Base-by-base conservation (phyloP, 2,888 invertebrate genomes). In the Lochmaea capreae region DNA sequence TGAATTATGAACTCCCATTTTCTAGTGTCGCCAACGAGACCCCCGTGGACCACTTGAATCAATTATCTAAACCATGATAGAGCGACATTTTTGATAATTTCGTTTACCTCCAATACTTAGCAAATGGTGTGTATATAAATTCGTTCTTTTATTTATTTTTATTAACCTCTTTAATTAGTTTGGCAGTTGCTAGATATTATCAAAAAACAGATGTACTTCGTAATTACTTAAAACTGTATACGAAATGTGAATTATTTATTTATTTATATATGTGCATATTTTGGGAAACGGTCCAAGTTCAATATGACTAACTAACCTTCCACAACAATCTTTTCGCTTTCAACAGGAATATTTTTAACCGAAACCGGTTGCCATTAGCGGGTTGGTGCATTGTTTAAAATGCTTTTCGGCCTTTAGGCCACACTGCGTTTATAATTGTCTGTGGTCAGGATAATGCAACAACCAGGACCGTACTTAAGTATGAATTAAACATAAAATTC, bases 361-460 rank as follows among this genome's bases (percentile, higher is more conserved):
- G 39, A 71, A 71, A 63, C 18, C 22, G 61, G 26, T 61, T 10
- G 12, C 43, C 43, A 39, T 39, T 39, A 39, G 8, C 33, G n/a
- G 43, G 43, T 18, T 43, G 18, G 18, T 65, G 42, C 71, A 71
- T 71, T 71, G 71, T 71, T 71, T 62, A 71, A 71, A 71, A 71
- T 57, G 65, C 58, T 43, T 65, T 71, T 71, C 58, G 71, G 71
- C 71, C 71, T 71, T 65, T 65, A 71, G 71, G 71, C 71, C 71
- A 71, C 65, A 65, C 46, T 58, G 71, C 71, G 46, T 71, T 58
- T 57, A 33, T 71, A 71, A 65, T 71, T 71, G 71, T 65, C 71
- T 71, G 71, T 71, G 71, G 71, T 71, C 71, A 65, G 46, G 71
- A n/a, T 63, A 63, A 42, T 43, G 18, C 62, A 43, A 22, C n/a